Percentiles rank a stretch among this genome's conserved stretches.
Evolutionary conservation across 2,797 vertebrate genomes (phyloP).

Genomic region (Gymnoscopelus braueri): DNA sequence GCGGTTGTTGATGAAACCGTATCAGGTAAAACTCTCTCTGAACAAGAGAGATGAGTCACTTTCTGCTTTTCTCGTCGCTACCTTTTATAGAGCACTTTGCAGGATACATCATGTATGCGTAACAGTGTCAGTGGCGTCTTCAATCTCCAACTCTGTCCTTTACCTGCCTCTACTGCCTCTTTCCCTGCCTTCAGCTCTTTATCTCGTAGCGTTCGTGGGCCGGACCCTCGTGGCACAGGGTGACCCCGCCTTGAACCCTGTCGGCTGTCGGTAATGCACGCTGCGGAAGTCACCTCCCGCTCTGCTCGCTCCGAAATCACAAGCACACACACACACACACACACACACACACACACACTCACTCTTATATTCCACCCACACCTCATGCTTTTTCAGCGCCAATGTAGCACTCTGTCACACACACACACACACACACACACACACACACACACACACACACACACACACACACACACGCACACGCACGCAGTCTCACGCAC

Average conservation of each 20-base stretch:
- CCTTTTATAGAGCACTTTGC: slow-evolving; percentile 24
- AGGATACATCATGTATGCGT: background rate
- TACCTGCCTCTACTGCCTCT: slow-evolving; percentile 2
- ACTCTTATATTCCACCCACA: slow-evolving; percentile 30
- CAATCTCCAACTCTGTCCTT: slow-evolving; percentile 13
- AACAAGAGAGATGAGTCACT: slow-evolving; percentile 18
- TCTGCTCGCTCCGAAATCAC: background rate
- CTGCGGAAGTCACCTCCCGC: slow-evolving; percentile 37
- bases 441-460: slow-evolving; percentile 8
- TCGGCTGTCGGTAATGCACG: slow-evolving; percentile 20
- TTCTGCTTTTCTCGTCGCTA: slow-evolving; percentile 7
- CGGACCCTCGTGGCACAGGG: slow-evolving; percentile 26
- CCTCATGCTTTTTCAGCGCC: slow-evolving; percentile 48
- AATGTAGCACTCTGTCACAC: slow-evolving; percentile 1
- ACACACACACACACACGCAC: slow-evolving; percentile 3
- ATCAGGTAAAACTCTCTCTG: background rate
- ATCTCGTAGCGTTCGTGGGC: slow-evolving; percentile 10
- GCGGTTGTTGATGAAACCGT: background rate
- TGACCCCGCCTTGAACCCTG: slow-evolving; percentile 57
- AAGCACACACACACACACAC: slow-evolving; percentile 27
- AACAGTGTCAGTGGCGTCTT: background rate
- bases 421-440: background rate
- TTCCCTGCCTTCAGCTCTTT: background rate
- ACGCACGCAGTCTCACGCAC: background rate
- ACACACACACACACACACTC: slow-evolving; percentile 14